These are phyloP conservation scores for Tamias sibiricus DNA, from an alignment of 2,113 vertebrate genomes.

Conservation along the genomic window DNA sequence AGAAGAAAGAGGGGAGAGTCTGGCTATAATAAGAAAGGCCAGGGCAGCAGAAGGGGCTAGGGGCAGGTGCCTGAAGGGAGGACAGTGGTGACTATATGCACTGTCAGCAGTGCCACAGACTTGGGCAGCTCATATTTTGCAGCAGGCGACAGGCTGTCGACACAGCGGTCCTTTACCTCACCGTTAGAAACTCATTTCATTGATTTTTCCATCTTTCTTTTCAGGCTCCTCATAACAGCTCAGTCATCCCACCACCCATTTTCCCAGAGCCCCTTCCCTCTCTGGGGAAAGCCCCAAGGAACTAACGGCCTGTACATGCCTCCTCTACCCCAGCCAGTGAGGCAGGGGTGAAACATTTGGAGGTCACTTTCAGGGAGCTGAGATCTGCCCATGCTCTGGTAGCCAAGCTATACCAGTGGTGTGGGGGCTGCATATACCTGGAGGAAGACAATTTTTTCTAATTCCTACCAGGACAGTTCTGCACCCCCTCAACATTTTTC, in stretches of 20 bases:
- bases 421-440: neutral
- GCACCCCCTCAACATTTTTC: neutral
- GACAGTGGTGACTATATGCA: neutral
- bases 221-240: conserved; percentile 66
- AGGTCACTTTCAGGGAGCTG: neutral
- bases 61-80: neutral
- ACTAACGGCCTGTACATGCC: neutral
- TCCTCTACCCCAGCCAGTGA: neutral
- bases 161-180: conserved; percentile 83
- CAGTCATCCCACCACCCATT: conserved; percentile 75
- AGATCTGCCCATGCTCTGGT: neutral
- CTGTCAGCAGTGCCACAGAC: conserved; percentile 65
- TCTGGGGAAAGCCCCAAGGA: conserved; percentile 34
- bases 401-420: neutral
- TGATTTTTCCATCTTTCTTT: conserved; percentile 86
- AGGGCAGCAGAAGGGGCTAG: conserved; percentile 22
- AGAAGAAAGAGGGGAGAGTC: neutral
- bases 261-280: conserved; percentile 66
- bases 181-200: conserved; percentile 85
- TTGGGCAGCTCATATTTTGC: conserved; percentile 83
- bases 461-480: neutral
- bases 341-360: conserved; percentile 20
- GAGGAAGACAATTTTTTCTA: conserved; percentile 14
- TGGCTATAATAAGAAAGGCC: conserved; percentile 32
- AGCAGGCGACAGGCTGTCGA: conserved; percentile 83